phyloP scores from a whole-genome alignment of 2,888 invertebrate species.

The Epinotia bilunana region DNA sequence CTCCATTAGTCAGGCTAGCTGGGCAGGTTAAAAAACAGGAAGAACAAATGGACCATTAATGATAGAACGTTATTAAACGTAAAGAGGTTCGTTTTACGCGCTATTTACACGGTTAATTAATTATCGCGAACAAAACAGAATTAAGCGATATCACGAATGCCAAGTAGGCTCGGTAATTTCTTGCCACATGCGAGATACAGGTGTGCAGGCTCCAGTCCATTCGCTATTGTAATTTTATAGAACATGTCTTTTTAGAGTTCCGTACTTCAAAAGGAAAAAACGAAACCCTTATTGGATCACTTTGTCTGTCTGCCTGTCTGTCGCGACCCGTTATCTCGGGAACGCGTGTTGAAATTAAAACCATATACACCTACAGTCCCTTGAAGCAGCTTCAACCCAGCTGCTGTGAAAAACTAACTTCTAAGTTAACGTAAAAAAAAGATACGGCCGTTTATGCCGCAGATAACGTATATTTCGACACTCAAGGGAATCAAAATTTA shows the following conservation, averaged over 20 bases:
- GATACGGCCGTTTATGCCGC: no score
- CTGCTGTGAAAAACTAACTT: no score
- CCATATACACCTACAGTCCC: no score
- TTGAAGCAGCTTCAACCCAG: no score
- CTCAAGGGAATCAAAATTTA: no score
- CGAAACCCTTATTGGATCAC: no score
- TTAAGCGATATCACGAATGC: constrained; percentile 41
- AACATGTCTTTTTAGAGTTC: background rate
- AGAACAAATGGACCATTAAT: constrained; percentile 41
- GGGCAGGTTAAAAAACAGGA: constrained; percentile 31
- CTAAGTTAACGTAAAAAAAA: no score
- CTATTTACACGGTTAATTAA: constrained; percentile 47
- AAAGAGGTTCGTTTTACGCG: constrained; percentile 40
- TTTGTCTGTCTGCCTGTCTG: no score
- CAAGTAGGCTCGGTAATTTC: constrained; percentile 15
- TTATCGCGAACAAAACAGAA: constrained; percentile 47
- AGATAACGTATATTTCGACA: no score
- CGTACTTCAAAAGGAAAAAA: no score
- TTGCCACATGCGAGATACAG: constrained; percentile 7
- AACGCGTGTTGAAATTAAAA: no score
- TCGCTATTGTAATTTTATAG: constrained; percentile 1
- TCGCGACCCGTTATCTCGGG: no score
- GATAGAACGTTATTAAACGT: constrained; percentile 38
- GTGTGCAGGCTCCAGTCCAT: background rate
- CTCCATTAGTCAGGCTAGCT: constrained; percentile 31